Evolutionary conservation across 2,888 invertebrate species (phyloP).

Genomic region (Thysanoteuthis rhombus): DNA sequence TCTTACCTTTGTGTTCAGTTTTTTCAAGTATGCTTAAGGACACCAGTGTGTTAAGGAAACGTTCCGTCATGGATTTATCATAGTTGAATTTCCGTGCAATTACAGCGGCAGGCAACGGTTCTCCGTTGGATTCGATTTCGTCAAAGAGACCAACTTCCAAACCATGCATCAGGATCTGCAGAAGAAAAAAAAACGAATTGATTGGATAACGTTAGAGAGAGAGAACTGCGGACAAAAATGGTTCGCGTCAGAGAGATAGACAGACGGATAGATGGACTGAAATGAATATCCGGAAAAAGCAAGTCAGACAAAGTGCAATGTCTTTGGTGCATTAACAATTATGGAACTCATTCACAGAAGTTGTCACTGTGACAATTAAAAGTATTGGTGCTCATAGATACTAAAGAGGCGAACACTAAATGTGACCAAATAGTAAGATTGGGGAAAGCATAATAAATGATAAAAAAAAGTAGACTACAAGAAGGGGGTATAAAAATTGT

Average conservation of each 20-base stretch:
- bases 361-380: no score
- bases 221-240: neutral
- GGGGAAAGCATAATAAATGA: no score
- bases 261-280: neutral
- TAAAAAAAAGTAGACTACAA: no score
- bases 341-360: no score
- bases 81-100: constrained; percentile 45
- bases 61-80: constrained; percentile 44
- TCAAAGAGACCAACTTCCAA: constrained; percentile 53
- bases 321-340: no score
- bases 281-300: neutral
- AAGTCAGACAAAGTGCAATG: no score
- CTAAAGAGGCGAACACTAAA: no score
- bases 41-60: constrained; percentile 49
- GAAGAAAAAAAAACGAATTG: neutral
- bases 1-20: constrained; percentile 30
- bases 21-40: constrained; percentile 46
- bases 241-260: neutral
- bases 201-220: neutral
- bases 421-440: no score
- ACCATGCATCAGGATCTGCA: constrained; percentile 50
- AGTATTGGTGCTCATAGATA: no score
- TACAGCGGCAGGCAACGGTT: constrained; percentile 40
- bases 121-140: constrained; percentile 42
- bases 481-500: no score